Base-by-base conservation (phyloP, 1,140 invertebrate genomes). In the Anoplolepis gracilipes region DNA sequence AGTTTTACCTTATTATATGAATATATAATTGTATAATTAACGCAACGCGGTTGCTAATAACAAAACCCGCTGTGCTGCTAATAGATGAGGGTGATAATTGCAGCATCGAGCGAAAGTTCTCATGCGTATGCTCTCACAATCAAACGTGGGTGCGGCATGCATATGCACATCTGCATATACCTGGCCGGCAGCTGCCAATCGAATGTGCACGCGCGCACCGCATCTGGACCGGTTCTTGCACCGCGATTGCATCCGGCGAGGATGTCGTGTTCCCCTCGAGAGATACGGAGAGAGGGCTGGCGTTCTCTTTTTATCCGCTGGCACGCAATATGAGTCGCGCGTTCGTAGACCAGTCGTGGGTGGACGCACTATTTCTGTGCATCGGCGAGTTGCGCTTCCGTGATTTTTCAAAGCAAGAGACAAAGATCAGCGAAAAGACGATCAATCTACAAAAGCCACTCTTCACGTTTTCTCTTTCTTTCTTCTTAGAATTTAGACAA, bases 141-240 rank as follows among this genome's bases (percentile, higher is more conserved):
- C 78, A 46, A 49, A 25, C 69, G 67, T 16, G 46, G 46, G 33
- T 13, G 67, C 36, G 49, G 36, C 65, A 59, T 55, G 42, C 64
- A 33, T 70, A 55, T 59, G 53, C 53, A 59, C 72, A 73, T 73
- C 36, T 59, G 53, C 65, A 22, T 25, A 22, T 79, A 82, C 11
- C 67, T 65, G 25, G 78, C 25, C 49, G 49, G 53, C 67, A 82
- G 78, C 78, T 73, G 78, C 78, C 46, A 19, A 73, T 72, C 55
- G 36, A 73, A 42, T 7, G 49, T 22, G 49, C 10, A 36, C 64
- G 65, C 25, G 59, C 59, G 25, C 59, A 19, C 10, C 39, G 59
- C 64, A 69, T 69, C 33, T 79, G 77, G 77, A 79, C 77, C 62
- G 77, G 77, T 79, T 79, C 49, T 67, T 57, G 57, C n/a, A n/a